Evolutionary conservation across 2,888 invertebrate genomes (phyloP).

Genomic region (Cheilosia variabilis): DNA sequence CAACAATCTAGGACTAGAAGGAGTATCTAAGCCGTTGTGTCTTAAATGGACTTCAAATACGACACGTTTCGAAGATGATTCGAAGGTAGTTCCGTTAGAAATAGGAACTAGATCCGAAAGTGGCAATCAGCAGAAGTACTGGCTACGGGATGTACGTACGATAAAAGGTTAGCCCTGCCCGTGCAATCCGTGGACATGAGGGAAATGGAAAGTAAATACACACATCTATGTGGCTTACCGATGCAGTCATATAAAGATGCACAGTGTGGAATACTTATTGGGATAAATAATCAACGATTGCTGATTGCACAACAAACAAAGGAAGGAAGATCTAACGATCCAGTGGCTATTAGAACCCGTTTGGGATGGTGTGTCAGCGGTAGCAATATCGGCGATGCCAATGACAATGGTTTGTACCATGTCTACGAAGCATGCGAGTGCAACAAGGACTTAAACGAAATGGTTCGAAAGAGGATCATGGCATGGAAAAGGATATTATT

Average conservation of each 20-base stretch:
- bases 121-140: background rate
- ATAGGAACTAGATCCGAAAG: background rate
- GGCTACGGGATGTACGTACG: background rate
- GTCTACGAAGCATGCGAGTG: slow-evolving; percentile 4
- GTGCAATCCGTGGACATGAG: background rate
- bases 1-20: background rate
- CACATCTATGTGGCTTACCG: background rate
- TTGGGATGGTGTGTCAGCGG: slow-evolving; percentile 15
- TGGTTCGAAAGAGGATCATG: background rate
- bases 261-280: slow-evolving; percentile 2
- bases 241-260: background rate
- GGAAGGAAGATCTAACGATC: background rate
- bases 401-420: background rate
- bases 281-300: slow-evolving; percentile 1
- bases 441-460: background rate
- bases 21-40: slow-evolving; percentile 3
- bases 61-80: background rate
- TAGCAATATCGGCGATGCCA: background rate
- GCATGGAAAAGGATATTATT: background rate
- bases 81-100: background rate
- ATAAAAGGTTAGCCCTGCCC: slow-evolving; percentile 1
- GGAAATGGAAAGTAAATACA: background rate
- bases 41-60: slow-evolving; percentile 19
- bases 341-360: slow-evolving; percentile 11
- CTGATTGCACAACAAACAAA: background rate